Evolutionary conservation across 2,113 vertebrate genomes (phyloP).

Genomic region (Pollimyrus isidori): DNA sequence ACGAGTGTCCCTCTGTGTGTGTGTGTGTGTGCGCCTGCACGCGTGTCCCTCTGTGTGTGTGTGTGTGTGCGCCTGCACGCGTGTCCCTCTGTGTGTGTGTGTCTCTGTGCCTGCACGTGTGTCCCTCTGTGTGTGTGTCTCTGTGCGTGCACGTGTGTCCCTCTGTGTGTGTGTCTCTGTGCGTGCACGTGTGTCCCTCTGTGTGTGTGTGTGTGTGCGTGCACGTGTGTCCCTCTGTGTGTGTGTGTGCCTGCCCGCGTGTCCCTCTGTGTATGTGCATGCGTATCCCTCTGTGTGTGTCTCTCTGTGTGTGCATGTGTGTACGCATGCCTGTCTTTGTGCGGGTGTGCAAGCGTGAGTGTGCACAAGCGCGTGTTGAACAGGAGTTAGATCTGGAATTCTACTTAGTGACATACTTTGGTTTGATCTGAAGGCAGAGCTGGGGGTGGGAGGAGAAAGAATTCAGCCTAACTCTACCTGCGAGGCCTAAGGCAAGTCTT

Average conservation of each 20-base stretch:
- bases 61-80: too few relatives aligned
- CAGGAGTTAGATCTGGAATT: conserved; percentile 2
- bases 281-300: too few relatives aligned
- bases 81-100: not conserved
- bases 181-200: not conserved
- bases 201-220: not conserved
- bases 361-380: not conserved
- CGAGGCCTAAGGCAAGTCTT: conserved; percentile 51
- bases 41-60: too few relatives aligned
- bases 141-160: too few relatives aligned
- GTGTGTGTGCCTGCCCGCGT: not conserved
- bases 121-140: too few relatives aligned
- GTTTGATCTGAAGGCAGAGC: conserved; percentile 47
- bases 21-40: too few relatives aligned
- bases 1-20: not conserved
- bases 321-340: not conserved
- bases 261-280: too few relatives aligned
- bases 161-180: not conserved
- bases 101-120: not conserved
- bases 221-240: not conserved
- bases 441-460: conserved; percentile 27
- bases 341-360: not conserved
- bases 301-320: too few relatives aligned
- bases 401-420: conserved; percentile 49
- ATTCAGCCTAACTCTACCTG: conserved; percentile 46